These are phyloP conservation scores for Cerastoderma edule DNA, from an alignment of 2,888 invertebrate species.

Conservation along the genomic window DNA sequence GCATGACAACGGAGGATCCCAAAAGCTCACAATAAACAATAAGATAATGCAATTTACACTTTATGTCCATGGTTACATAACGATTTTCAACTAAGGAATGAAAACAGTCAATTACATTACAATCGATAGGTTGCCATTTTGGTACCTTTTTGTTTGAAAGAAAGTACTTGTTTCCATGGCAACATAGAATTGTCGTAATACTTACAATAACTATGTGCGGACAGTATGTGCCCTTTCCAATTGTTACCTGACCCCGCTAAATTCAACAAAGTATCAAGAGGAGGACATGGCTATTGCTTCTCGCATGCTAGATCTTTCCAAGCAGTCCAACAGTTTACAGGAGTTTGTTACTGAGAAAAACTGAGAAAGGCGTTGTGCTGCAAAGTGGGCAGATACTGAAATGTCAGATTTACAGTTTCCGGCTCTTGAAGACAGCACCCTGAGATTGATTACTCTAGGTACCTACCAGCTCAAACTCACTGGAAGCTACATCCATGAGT, in stretches of 20 bases:
- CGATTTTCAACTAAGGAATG: no score
- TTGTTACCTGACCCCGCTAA: slow-evolving; percentile 16
- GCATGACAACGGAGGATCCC: no score
- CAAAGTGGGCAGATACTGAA: background rate
- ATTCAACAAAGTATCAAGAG: background rate
- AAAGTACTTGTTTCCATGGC: no score
- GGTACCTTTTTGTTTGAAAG: no score
- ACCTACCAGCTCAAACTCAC: slow-evolving; percentile 41
- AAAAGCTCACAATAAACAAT: no score
- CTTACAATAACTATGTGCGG: slow-evolving; percentile 39
- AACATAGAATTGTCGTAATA: no score
- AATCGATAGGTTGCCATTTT: no score
- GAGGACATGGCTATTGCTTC: background rate
- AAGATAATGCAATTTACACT: no score
- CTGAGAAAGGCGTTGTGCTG: background rate
- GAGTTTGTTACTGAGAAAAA: slow-evolving; percentile 21
- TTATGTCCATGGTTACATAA: no score
- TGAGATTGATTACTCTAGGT: slow-evolving; percentile 38
- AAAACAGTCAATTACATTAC: no score
- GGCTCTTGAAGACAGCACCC: slow-evolving; percentile 23
- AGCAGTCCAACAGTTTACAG: slow-evolving; percentile 6
- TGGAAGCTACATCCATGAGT: slow-evolving; percentile 37
- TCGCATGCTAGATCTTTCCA: slow-evolving; percentile 8
- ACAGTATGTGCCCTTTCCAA: slow-evolving; percentile 46
- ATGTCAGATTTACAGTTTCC: slow-evolving; percentile 30